Base-by-base conservation (phyloP, 2,113 vertebrate species). In the Hippopotamus amphibius region DNA sequence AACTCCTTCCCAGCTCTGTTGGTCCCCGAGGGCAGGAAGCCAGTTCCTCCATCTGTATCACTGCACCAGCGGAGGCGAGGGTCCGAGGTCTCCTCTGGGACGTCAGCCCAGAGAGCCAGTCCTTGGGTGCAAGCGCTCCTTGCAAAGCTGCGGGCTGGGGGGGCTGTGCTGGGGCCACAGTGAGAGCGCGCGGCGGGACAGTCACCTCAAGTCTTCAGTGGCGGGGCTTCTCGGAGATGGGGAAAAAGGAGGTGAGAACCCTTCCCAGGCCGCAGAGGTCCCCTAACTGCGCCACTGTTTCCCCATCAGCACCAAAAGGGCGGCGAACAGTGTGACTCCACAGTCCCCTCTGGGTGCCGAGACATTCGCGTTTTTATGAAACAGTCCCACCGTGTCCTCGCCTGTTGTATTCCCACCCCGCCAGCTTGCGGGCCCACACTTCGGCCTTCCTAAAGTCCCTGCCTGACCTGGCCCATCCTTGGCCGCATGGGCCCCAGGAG, bases 251-350 rank as follows among this genome's bases (percentile, higher is more conserved):
- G 83, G 28, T 46, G 83, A 89, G 83, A 68, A 48, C 19, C 17
- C 37, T 30, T 63, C 19, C 7, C 3, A 3, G 65, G 9, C 30
- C n/a, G 4, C 53, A 6, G 15, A n/a, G 2, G 1, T 55, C 43
- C 22, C 59, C 22, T 19, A 8, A 10, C 55, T 0, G 26, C 48
- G 13, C 37, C 85, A 46, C 71, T 3, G 7, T 71, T 87, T 69
- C 61, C 53, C 43, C 1, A 3, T 26, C 59, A 0, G 24, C 41
- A 26, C 79, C 66, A 26, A 83, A 81, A 65, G 26, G 22, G 30
- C 7, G 2, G 1, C 0, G 21, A 53, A 7, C 21, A 3, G 3
- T 16, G 16, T 2, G 37, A 33, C 28, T 16, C 13, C 0, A 9
- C 16, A 0, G 74, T 24, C 7, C 74, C 37, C 53, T 24, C 7